Percentiles rank a stretch among this genome's conserved stretches.
phyloP scores from a whole-genome alignment of 2,888 invertebrate genomes.

The Rotaria sp. region DNA sequence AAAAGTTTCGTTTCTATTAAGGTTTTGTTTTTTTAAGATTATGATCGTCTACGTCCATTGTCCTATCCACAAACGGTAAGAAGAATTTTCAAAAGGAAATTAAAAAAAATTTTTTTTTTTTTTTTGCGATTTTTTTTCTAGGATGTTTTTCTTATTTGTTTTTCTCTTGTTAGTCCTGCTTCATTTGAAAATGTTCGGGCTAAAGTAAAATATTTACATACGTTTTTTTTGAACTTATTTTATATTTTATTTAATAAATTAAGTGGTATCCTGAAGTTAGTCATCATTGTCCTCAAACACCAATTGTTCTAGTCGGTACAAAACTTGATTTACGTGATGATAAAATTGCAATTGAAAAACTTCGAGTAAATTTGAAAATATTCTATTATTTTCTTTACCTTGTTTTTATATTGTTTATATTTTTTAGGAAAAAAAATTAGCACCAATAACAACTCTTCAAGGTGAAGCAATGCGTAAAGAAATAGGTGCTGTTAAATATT shows the following conservation, averaged over 20 bases:
- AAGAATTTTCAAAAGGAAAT: slow-evolving; percentile 34
- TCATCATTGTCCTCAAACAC: slow-evolving; percentile 39
- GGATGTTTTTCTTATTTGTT: slow-evolving; percentile 96
- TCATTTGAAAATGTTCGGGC: slow-evolving; percentile 98
- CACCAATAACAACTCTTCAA: not conserved
- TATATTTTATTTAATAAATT: not conserved
- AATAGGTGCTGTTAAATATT: slow-evolving; percentile 77
- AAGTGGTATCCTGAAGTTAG: slow-evolving; percentile 37
- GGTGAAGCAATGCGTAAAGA: slow-evolving; percentile 46
- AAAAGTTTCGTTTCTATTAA: not conserved
- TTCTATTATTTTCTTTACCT: not conserved
- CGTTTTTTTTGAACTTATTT: not conserved
- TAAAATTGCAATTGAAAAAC: slow-evolving; percentile 33
- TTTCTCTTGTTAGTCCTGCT: slow-evolving; percentile 94
- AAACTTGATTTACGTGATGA: slow-evolving; percentile 38
- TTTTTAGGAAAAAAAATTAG: slow-evolving; percentile 27
- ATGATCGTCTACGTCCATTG: slow-evolving; percentile 84
- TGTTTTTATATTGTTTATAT: not conserved
- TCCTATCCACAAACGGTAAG: slow-evolving; percentile 86
- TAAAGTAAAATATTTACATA: slow-evolving; percentile 63
- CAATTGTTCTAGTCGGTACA: slow-evolving; percentile 38
- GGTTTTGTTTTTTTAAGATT: slow-evolving; percentile 63
- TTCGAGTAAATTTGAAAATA: not conserved
- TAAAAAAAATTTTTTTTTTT: not conserved
- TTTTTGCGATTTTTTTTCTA: slow-evolving; percentile 45